Evolutionary conservation across 2,888 invertebrate species (phyloP), one percentile per base, ranked within the genome.

Genomic region (Tethea ocularis): DNA sequence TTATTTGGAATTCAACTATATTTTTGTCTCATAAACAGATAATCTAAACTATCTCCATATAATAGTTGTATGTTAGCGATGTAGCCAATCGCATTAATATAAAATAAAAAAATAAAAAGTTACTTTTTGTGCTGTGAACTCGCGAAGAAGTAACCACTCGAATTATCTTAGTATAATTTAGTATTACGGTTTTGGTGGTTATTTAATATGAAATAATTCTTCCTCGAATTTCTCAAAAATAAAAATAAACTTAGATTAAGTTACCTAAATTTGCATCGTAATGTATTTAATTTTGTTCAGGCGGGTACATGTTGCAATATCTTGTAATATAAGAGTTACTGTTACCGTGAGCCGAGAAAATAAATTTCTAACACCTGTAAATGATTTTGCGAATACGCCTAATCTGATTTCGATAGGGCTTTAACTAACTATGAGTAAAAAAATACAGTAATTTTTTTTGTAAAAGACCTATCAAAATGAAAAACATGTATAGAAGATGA

Each of bases 221-320:
- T 68, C 65, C 74, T 74, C 72, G 75, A 73, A 73, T 73, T 72
- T 68, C 61, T 54, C 36, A 54, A 54, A 17, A n/a, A n/a, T n/a
- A n/a, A n/a, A 26, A 24, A 24, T 5, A 26, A n/a, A 51, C 6
- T n/a, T 33, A 33, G 33, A 20, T 26, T 58, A 46, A 41, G 53
- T 58, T 53, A 53, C 20, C 24, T 13, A 29, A n/a, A n/a, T 29
- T 24, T 13, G 10, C 26, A 24, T 46, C 10, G 20, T 46, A 46
- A 46, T n/a, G n/a, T n/a, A n/a, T n/a, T 17, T 17, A 20, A n/a
- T 20, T 46, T 46, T 46, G 17, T 46, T 38, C 38, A 38, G 38
- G 38, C 38, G 46, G 46, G 46, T 46, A 46, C 46, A 20, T 38
- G n/a, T n/a, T n/a, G n/a, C n/a, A n/a, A 20, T 20, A 46, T 7